Conservation (phyloP, 2,888 invertebrate species). For the Ptilodon capucinus region DNA sequence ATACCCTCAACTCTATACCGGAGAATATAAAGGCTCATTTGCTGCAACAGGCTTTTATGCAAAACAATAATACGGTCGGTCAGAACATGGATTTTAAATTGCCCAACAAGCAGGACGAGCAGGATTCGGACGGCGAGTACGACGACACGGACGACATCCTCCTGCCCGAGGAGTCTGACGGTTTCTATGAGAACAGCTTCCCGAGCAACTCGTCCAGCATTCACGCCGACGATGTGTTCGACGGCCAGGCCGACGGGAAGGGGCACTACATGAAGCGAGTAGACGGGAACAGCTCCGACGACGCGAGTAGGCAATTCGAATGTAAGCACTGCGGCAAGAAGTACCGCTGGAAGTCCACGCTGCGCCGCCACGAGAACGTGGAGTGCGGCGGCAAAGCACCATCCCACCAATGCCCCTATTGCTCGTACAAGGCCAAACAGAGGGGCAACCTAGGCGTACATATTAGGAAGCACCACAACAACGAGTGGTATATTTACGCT, state of each 20-base stretch:
- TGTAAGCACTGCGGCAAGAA: conserved; percentile 93
- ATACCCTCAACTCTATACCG: conserved; percentile 45
- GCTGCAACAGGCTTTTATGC: conserved; percentile 66
- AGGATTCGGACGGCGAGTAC: conserved; percentile 76
- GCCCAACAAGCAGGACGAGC: conserved; percentile 66
- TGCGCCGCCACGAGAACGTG: conserved; percentile 91
- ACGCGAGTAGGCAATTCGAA: conserved; percentile 85
- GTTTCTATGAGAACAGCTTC: conserved; percentile 45
- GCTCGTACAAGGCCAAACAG: conserved; percentile 90
- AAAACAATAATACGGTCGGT: conserved; percentile 61
- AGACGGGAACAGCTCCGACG: conserved; percentile 67
- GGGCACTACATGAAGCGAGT: conserved; percentile 49
- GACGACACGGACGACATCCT: conserved; percentile 80
- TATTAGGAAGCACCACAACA: conserved; percentile 89
- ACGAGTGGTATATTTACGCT: conserved; percentile 79
- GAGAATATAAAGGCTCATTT: conserved; percentile 61
- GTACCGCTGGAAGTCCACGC: conserved; percentile 93
- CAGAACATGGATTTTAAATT: conserved; percentile 48
- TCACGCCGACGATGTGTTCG: conserved; percentile 28
- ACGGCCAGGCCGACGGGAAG: conserved; percentile 48
- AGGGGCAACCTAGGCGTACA: conserved; percentile 92
- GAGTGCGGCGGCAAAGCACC: conserved; percentile 93
- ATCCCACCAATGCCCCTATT: conserved; percentile 90
- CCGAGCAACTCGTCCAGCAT: conserved; percentile 19
- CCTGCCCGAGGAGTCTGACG: conserved; percentile 70